Conservation (phyloP, 2,113 vertebrate species). For the Brachionichthys hirsutus region DNA sequence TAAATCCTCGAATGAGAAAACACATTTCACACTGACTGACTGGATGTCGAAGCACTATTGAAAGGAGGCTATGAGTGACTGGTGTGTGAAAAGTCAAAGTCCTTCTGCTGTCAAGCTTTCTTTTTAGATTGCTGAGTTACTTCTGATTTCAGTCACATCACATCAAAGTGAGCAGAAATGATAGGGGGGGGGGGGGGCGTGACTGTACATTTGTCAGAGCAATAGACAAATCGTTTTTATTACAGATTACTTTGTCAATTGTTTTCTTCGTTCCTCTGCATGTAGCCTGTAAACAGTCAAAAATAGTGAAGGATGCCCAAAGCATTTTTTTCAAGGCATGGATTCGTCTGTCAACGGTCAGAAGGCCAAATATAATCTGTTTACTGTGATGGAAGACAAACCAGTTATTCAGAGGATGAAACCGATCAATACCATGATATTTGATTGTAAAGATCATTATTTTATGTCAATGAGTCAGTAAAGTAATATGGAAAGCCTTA, state of each 20-base stretch:
- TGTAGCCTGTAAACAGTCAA: too few relatives aligned
- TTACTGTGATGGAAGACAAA: background rate
- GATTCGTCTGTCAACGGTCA: background rate
- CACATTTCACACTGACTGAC: slow-evolving; percentile 27
- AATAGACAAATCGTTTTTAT: background rate
- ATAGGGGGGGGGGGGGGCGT: background rate
- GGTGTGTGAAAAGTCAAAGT: slow-evolving; percentile 16
- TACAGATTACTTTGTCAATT: background rate
- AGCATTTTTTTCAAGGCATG: too few relatives aligned
- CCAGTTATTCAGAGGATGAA: background rate
- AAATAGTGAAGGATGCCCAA: too few relatives aligned
- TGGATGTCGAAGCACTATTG: slow-evolving; percentile 27
- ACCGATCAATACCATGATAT: background rate
- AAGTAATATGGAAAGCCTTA: too few relatives aligned
- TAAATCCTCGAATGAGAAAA: slow-evolving; percentile 50
- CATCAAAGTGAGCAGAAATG: background rate
- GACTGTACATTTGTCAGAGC: background rate
- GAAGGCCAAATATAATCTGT: background rate
- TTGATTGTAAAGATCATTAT: background rate
- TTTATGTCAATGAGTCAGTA: too few relatives aligned
- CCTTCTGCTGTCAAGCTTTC: background rate
- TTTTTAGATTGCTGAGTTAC: background rate
- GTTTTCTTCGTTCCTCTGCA: background rate
- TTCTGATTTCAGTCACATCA: slow-evolving; percentile 1
- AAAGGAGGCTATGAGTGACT: slow-evolving; percentile 17